A percentile compares a stretch with the other conserved stretches of the same genome.
Evolutionary conservation across 2,113 vertebrate genomes (phyloP).

Genomic region (Pavo muticus): DNA sequence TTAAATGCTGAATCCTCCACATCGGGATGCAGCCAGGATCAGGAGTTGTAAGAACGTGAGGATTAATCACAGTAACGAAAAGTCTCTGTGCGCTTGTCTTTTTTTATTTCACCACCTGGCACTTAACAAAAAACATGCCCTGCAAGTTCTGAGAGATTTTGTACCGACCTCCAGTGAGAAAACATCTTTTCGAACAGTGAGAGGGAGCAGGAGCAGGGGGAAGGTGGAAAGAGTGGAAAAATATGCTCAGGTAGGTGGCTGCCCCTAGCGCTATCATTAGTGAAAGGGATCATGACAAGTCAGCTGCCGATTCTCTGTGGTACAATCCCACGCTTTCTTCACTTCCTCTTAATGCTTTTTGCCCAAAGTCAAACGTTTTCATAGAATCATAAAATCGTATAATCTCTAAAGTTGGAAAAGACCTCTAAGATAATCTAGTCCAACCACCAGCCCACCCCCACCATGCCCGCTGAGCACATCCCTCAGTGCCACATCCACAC

Average conservation of each 20-base stretch:
- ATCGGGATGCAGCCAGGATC: slow-evolving; percentile 26
- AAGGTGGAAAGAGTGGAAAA: slow-evolving; percentile 15
- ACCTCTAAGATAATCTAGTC: too few relatives aligned
- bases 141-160: slow-evolving; percentile 5
- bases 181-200: not conserved
- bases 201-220: not conserved
- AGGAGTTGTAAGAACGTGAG: slow-evolving; percentile 34
- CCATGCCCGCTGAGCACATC: too few relatives aligned
- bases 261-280: not conserved
- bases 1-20: slow-evolving; percentile 40
- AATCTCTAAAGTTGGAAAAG: too few relatives aligned
- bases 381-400: too few relatives aligned
- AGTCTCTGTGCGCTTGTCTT: slow-evolving; percentile 63
- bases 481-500: too few relatives aligned
- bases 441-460: too few relatives aligned
- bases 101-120: slow-evolving; percentile 67
- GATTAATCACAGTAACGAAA: slow-evolving; percentile 70
- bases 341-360: not conserved
- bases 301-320: not conserved
- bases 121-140: slow-evolving; percentile 57
- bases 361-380: not conserved
- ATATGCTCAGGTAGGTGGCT: not conserved
- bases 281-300: not conserved
- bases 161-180: not conserved
- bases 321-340: not conserved